Evolutionary conservation across 2,113 vertebrate genomes (phyloP).

Genomic region (Butorides virescens): DNA sequence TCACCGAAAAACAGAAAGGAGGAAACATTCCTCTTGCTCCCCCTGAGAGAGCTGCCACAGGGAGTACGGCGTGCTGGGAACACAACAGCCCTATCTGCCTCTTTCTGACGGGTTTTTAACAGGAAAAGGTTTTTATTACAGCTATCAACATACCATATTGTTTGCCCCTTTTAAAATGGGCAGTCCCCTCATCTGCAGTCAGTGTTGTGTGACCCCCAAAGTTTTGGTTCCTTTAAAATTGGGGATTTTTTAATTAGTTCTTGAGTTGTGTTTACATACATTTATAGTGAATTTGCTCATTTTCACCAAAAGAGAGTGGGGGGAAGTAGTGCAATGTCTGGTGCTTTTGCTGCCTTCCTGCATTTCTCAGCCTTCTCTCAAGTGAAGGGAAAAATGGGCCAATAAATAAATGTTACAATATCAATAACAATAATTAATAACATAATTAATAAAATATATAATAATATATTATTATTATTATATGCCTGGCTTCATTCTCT

Average conservation of each 20-base stretch:
- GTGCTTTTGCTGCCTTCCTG: background rate
- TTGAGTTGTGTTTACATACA: background rate
- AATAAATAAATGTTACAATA: background rate
- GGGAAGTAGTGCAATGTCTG: background rate
- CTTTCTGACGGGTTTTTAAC: background rate
- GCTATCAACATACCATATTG: background rate
- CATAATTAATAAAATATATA: background rate
- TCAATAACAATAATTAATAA: background rate
- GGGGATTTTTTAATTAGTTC: background rate
- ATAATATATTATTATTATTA: too few relatives aligned
- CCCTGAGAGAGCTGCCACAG: background rate
- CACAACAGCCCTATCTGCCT: background rate
- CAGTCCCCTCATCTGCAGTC: background rate
- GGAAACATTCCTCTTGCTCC: background rate
- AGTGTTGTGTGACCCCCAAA: background rate
- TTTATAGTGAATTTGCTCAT: background rate
- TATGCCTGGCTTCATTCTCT: background rate
- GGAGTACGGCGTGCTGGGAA: background rate
- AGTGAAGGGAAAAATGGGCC: background rate
- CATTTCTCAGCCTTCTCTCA: background rate
- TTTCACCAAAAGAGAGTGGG: background rate
- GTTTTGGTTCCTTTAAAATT: background rate
- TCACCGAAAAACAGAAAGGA: background rate
- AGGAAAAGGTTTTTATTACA: background rate
- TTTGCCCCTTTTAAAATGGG: background rate